Conservation (phyloP, 1,140 invertebrate species). For the Microplitis demolitor region DNA sequence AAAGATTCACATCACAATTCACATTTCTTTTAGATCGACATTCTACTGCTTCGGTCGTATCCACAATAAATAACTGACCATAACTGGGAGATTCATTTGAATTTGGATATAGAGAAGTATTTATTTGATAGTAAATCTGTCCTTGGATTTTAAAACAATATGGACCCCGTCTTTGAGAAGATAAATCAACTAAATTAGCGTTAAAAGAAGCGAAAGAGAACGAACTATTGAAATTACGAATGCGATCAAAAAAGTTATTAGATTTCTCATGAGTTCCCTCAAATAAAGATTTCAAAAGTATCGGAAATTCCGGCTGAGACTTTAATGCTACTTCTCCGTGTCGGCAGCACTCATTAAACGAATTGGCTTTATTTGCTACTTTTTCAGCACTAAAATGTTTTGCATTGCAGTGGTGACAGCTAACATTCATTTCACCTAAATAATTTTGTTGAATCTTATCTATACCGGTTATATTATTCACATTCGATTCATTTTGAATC, state of each 20-base stretch:
- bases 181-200: constrained; percentile 16
- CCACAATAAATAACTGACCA: constrained; percentile 13
- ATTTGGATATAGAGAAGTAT: neutral
- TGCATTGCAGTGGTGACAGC: neutral
- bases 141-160: too few species aligned
- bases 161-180: neutral
- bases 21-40: neutral
- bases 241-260: constrained; percentile 5
- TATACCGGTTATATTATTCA: too few species aligned
- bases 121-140: neutral
- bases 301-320: neutral
- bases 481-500: too few species aligned
- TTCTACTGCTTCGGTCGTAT: neutral
- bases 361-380: neutral
- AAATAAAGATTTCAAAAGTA: constrained; percentile 2
- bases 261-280: constrained; percentile 9
- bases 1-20: neutral
- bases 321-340: constrained; percentile 4
- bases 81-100: neutral
- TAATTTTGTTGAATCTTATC: neutral
- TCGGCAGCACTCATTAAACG: constrained; percentile 15
- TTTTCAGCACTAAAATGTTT: constrained; percentile 19
- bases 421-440: constrained; percentile 1
- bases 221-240: constrained; percentile 12
- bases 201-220: constrained; percentile 21